Evolutionary conservation across 2,888 invertebrate species (phyloP), one percentile per base, ranked within the genome.

Genomic region (Cyclophora punctaria): DNA sequence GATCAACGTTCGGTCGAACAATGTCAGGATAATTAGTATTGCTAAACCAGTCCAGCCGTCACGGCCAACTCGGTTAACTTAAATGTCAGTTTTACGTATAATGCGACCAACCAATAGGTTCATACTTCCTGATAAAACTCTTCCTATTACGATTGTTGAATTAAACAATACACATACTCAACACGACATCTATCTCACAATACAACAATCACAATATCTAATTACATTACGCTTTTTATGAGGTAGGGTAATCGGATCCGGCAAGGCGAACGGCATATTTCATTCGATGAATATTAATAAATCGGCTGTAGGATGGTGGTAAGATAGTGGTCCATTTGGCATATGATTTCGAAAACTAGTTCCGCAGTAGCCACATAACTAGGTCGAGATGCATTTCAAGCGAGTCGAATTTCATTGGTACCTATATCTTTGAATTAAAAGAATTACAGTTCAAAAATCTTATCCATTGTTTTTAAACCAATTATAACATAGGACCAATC

Each of bases 41-140:
- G 66, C 66, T 71, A 71, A 77, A 75, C 76, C 72, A 69, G 77
- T 78, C 66, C 67, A 63, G 56, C 59, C 61, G 69, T 83, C 83
- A 83, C 63, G 83, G 84, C 62, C 79, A 78, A 69, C 71, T 56
- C 51, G 57, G 64, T 70, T 69, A 62, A 66, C 62, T 64, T 74
- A 75, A 83, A 83, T 83, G 82, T 66, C 82, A 80, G 58, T 58
- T 62, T 67, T 64, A 65, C 64, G 56, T 62, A 34, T 34, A 44
- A 34, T 44, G 37, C 37, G 62, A 63, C 48, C 57, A 62, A 69
- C 67, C 61, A 62, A 71, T 69, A 58, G 61, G 48, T 66, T 64
- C 51, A 56, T 45, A 49, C 60, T 73, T 69, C 67, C 67, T 66
- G 55, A 37, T 37, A 4, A 5, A 37, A 4, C 37, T 37, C 37